A percentile compares a stretch with the other conserved stretches of the same genome.
Conservation (phyloP, 1,140 invertebrate genomes). For the Chymomyza costata region DNA sequence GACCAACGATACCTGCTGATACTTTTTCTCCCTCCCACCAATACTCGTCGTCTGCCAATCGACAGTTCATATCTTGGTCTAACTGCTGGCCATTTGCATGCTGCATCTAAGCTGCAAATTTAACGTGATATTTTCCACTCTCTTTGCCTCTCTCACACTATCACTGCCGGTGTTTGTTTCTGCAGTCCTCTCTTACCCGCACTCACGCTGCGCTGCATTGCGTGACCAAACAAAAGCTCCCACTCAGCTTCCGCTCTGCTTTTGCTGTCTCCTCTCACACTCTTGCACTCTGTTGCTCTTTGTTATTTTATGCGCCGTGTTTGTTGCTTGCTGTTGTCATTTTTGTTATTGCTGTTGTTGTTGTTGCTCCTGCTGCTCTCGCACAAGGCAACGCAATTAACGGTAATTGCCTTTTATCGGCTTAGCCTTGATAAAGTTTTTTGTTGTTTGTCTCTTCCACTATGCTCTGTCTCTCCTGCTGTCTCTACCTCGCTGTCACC, state of each 20-base stretch:
- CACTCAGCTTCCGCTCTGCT: too few species aligned
- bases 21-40: too few species aligned
- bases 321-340: background rate
- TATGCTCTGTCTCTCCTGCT: background rate
- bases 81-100: constrained; percentile 54
- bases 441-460: constrained; percentile 3
- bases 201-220: too few species aligned
- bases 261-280: background rate
- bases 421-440: constrained; percentile 70
- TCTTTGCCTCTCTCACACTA: constrained; percentile 25
- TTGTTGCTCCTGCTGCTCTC: constrained; percentile 11
- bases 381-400: constrained; percentile 69
- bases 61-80: constrained; percentile 45
- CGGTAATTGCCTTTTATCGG: constrained; percentile 72
- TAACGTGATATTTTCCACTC: background rate
- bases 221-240: too few species aligned
- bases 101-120: constrained; percentile 30
- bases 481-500: background rate
- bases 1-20: too few species aligned
- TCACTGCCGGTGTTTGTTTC: too few species aligned
- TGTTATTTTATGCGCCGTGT: constrained; percentile 30
- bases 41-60: too few species aligned
- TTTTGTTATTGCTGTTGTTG: background rate
- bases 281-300: constrained; percentile 31
- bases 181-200: too few species aligned